Evolutionary conservation across 2,113 vertebrate genomes (phyloP).

Genomic region (Coptodon rendalli): DNA sequence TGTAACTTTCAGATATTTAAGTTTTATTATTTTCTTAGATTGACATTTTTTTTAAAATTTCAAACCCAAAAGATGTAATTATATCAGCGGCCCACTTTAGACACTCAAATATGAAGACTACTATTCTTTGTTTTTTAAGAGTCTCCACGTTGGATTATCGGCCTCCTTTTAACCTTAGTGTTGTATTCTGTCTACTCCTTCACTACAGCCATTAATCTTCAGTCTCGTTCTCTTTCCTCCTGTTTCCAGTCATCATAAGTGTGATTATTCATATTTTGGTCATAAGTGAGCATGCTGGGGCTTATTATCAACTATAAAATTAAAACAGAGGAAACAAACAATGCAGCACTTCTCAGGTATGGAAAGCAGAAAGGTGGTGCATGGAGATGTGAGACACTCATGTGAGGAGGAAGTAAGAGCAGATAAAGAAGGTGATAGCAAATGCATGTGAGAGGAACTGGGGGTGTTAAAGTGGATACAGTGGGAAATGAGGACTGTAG

Average conservation of each 20-base stretch:
- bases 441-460: conserved; percentile 6
- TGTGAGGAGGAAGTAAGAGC: neutral
- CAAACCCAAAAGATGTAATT: neutral
- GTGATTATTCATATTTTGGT: neutral
- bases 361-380: neutral
- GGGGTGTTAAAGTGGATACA: neutral
- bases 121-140: rapidly evolving
- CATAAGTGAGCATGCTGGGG: neutral
- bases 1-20: neutral
- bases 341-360: neutral
- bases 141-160: neutral
- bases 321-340: neutral
- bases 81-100: neutral
- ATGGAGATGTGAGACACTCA: neutral
- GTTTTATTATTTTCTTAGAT: neutral
- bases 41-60: neutral
- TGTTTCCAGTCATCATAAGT: neutral
- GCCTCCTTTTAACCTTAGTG: neutral
- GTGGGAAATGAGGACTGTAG: neutral
- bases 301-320: neutral
- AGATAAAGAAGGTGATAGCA: conserved; percentile 15
- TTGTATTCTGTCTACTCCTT: neutral
- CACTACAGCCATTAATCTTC: neutral
- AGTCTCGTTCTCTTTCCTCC: neutral
- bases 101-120: neutral